Evolutionary conservation across 2,888 invertebrate genomes (phyloP), one percentile per base, ranked within the genome.

Genomic region (Synergus laeviventris): DNA sequence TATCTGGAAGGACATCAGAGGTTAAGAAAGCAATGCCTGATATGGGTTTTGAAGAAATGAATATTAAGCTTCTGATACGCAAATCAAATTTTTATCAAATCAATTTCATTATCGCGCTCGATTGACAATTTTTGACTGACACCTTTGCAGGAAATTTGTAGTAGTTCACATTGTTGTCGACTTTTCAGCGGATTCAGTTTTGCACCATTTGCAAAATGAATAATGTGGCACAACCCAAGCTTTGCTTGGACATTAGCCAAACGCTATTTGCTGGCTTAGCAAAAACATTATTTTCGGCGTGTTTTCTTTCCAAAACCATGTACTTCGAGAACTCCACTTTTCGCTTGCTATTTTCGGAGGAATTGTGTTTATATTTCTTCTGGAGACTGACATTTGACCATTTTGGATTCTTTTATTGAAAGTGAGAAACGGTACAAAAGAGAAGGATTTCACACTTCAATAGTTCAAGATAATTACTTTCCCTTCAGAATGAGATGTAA

Each of bases 231-330:
- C 45, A n/a, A 31, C 31, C 24, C 45, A 70, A 70, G 49, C 45
- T 70, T 70, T 45, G 42, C 24, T 70, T 70, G 66, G 66, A 70
- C 66, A 70, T 70, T 70, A 31, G 66, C 66, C 66, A 70, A 70
- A 70, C 66, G n/a, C 66, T 70, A 70, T 70, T 70, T 70, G 66
- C 45, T 70, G 66, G 45, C 31, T 70, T 70, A 70, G 31, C 66
- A 70, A 70, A 70, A 70, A 70, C 66, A 70, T 70, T 70, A 70
- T 70, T 70, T 70, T 70, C 31, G 16, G 42, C 42, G 66, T 70
- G 66, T 70, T 70, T 70, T 70, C 66, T 70, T 70, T 31, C 66
- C 16, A 70, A 70, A 70, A 70, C n/a, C 66, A 45, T 70, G 45
- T 45, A 70, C 66, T 70, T 62, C n/a, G 62, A 38, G 62, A 62